Base-by-base conservation (phyloP, 2,888 invertebrate species). In the Leptopterna dolabrata region DNA sequence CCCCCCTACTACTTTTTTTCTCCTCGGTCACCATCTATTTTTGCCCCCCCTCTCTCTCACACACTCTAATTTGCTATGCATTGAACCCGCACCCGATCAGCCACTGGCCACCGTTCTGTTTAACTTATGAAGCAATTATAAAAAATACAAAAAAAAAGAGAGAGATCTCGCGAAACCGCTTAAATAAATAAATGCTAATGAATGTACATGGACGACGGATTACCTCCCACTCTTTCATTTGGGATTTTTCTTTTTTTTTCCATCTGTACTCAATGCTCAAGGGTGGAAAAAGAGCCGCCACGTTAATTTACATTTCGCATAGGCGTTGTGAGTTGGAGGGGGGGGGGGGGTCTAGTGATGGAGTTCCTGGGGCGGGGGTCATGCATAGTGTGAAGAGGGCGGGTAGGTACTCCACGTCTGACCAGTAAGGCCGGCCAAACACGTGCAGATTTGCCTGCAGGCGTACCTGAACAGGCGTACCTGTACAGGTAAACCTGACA, bases 81-180 rank as follows among this genome's bases (percentile, higher is more conserved):
- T 89, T 89, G 89, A 88, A 89, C 88, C 88, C 88, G 87, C 80
- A 84, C 76, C 88, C 87, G 88, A 88, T 88, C 84, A 85, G 55
- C 88, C 83, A 71, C 87, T 81, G 87, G 82, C 83, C 83, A 82
- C 88, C 86, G 76, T 85, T 87, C 82, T 89, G 88, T 89, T 89
- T 89, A 89, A 89, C 88, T 89, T 89, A 89, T 89, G 88, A 89
- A 88, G 88, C 88, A 89, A 89, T 89, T 89, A 89, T 84, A 88
- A 89, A 87, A 88, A 88, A n/a, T n/a, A n/a, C n/a, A n/a, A n/a
- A n/a, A n/a, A n/a, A n/a, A n/a, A n/a, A n/a, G n/a, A 41, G 45
- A 76, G 51, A 76, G 78, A 43, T 88, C 51, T 70, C 81, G 81
- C 78, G 84, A 78, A 78, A 84, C 51, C 86, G 87, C 73, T 82